These are phyloP conservation scores for Artibeus lituratus DNA, from an alignment of 2,797 vertebrate species.

Conservation along the genomic window DNA sequence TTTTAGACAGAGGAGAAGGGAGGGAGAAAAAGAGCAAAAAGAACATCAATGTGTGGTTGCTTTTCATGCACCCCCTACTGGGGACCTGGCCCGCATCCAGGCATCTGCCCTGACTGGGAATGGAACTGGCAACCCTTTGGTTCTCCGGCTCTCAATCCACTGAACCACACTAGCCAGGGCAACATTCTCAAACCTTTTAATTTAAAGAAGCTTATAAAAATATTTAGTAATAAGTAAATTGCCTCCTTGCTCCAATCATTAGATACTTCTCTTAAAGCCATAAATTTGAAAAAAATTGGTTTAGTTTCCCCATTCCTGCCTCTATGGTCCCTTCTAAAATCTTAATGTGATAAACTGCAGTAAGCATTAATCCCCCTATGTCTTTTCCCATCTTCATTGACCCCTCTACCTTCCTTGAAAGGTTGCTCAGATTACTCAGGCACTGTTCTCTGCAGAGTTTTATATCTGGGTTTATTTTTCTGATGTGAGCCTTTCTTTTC, in stretches of 20 bases:
- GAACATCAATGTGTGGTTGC: too few relatives aligned
- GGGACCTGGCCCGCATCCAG: too few relatives aligned
- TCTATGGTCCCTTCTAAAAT: conserved; percentile 52
- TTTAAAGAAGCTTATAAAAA: conserved; percentile 36
- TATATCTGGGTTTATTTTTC: conserved; percentile 79
- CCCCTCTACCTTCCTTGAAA: conserved; percentile 51
- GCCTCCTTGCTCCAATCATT: background rate
- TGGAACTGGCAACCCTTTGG: too few relatives aligned
- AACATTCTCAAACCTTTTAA: background rate
- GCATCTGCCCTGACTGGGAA: too few relatives aligned
- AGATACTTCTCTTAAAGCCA: conserved; percentile 9
- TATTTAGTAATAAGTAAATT: conserved; percentile 27
- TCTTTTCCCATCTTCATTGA: conserved; percentile 48
- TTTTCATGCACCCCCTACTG: too few relatives aligned
- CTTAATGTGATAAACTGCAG: conserved; percentile 70
- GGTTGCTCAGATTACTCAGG: conserved; percentile 70
- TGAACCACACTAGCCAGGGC: too few relatives aligned
- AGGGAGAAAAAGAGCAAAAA: too few relatives aligned
- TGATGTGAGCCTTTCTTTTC: conserved; percentile 83
- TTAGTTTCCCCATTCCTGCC: conserved; percentile 48
- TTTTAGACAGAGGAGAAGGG: too few relatives aligned
- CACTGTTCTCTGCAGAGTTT: conserved; percentile 74
- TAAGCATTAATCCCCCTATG: conserved; percentile 48
- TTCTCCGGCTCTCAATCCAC: too few relatives aligned
- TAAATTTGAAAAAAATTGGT: conserved; percentile 42